Base-by-base conservation (phyloP, 2,888 invertebrate species). In the Standfussiana lucernea region DNA sequence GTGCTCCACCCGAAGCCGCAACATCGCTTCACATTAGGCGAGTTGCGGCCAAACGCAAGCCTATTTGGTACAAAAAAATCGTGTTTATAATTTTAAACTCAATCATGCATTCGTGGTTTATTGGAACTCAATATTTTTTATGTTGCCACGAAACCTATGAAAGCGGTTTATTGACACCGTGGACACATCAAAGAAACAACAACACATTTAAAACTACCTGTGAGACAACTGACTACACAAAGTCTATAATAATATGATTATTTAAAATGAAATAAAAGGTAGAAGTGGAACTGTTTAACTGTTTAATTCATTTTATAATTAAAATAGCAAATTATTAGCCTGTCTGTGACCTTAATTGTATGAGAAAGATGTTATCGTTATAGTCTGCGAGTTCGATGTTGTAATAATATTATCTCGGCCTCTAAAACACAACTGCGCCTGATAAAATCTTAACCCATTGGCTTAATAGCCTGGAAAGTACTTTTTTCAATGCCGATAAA, bases 371-470 rank as follows among this genome's bases (percentile, higher is more conserved):
- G 10, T 56, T 45, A 79, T 69, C 24, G 24, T 13, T 7, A 28
- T 28, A 37, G 35, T 18, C 10, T 7, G 24, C 45, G 13, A 65
- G 32, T 24, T 53, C 28, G 56, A 37, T 56, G 40, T 18, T 65
- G 53, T 66, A 84, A 84, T 53, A 84, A 71, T n/a, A 66, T 84
- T 84, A 45, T 71, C 65, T 42, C 11, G 13, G 10, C 40, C 66
- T 50, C 56, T 68, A 53, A 74, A 81, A 69, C 45, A 65, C 81
- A 69, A 69, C 50, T 65, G 74, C 42, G 64, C n/a, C 59, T 35
- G 85, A 85, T 69, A 73, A 81, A 84, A 72, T 68, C 62, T 47
- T 35, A 73, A 53, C 65, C 42, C 28, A 71, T 53, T 65, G 61
- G 32, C 37, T 45, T 62, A 81, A 69, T 56, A 65, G 66, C 67